Evolutionary conservation across 2,888 invertebrate genomes (phyloP), one percentile per base, ranked within the genome.

Genomic region (Acanthoscelides obtectus): DNA sequence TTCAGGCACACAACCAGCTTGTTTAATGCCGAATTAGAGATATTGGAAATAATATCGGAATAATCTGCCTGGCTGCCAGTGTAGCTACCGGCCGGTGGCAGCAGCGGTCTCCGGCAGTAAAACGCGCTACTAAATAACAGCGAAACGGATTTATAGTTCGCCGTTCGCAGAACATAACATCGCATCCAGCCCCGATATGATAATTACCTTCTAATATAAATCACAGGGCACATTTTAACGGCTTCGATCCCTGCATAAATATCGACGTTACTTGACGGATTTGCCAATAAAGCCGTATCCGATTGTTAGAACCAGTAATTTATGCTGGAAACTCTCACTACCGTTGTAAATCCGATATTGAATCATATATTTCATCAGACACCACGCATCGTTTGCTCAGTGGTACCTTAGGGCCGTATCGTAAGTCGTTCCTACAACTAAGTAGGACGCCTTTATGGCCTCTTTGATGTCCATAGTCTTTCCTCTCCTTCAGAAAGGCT

Each of bases 241-340:
- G 78, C 77, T 77, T 76, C 77, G 77, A 80, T 80, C 79, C 75
- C 72, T 77, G 77, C 79, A 81, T 80, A 80, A 81, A 80, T 79
- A 81, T 79, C 79, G 79, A 80, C 81, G 81, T 80, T 81, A 80
- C 79, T 80, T 80, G 81, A 80, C 81, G 79, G 76, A 77, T 77
- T 77, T 78, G 75, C 77, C 76, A 79, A 78, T 80, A 80, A 79
- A 79, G 76, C 64, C 68, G 25, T 64, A 71, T 66, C 66, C 70
- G 66, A 67, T 72, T 70, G 45, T 45, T 45, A 45, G 45, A 45
- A 3, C 45, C 12, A 1, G 12, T 17, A 12, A 45, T 45, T 45
- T 45, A 45, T 45, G 45, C 17, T 45, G 5, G 8, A 45, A 45
- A 45, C 45, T 45, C 45, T 45, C 45, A 12, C 45, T 45, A 12